Base-by-base conservation (phyloP, 2,888 invertebrate species). In the Morpho deidamia region DNA sequence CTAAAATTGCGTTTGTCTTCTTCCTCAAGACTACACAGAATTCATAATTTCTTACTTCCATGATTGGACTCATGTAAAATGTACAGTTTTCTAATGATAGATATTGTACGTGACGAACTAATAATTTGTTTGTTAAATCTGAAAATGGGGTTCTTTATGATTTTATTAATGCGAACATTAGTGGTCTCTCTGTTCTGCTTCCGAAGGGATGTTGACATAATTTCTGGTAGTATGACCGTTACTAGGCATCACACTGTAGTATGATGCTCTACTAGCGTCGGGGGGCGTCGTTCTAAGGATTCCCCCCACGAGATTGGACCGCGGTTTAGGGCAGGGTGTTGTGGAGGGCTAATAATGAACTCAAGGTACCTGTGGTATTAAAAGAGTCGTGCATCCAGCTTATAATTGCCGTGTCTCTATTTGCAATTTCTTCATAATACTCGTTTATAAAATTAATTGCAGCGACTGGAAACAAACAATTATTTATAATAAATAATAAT, bases 41-140 rank as follows among this genome's bases (percentile, higher is more conserved):
- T 58, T 81, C 81, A 48, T 81, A 72, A 8, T 45, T 52, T 46
- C 79, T 65, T 12, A 76, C 39, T 14, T 74, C 69, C 7, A 71
- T 56, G 4, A 81, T 62, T 3, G 72, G 58, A 4, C 66, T 55
- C 40, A 73, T 53, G 35, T 60, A 59, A 8, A 39, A 45, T 10
- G 46, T 46, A 55, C 71, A 74, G 37, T 62, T 58, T 35, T 66
- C 60, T 33, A 46, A n/a, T 8, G 55, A 33, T 8, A 68, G 44
- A 7, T 46, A n/a, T 10, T 49, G 51, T 9, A 58, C 62, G 7
- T 37, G 11, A 44, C 53, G n/a, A 10, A 40, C 12, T 8, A 11
- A 23, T 37, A 44, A 32, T 32, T 39, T 32, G 12, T 14, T 33
- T 33, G 12, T 37, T 11, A 14, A 10, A 44, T 42, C 52, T 57